phyloP scores from a whole-genome alignment of 2,888 invertebrate species.

The Perizoma flavofasciatum region DNA sequence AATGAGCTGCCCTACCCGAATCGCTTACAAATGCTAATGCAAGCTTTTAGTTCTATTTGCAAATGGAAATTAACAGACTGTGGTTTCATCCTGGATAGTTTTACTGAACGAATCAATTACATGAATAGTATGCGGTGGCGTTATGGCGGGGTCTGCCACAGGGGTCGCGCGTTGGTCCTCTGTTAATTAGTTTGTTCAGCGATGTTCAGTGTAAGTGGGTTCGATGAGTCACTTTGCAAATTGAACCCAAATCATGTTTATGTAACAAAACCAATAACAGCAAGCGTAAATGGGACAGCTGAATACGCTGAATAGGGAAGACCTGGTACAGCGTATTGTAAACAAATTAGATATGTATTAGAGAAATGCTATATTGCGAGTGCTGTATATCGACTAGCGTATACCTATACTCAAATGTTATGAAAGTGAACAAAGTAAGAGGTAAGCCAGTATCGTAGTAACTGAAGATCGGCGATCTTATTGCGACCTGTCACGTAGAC shows the following conservation, averaged over 20 bases:
- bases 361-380: too few relatives aligned
- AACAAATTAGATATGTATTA: too few relatives aligned
- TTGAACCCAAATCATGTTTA: conserved; percentile 17
- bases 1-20: conserved; percentile 55
- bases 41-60: conserved; percentile 72
- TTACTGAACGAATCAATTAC: conserved; percentile 39
- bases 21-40: conserved; percentile 69
- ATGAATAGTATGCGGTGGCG: conserved; percentile 34
- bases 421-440: too few relatives aligned
- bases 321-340: too few relatives aligned
- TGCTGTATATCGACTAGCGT: too few relatives aligned
- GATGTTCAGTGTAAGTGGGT: conserved; percentile 23
- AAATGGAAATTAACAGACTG: conserved; percentile 67
- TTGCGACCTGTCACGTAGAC: too few relatives aligned
- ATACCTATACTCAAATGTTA: too few relatives aligned
- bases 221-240: conserved; percentile 22
- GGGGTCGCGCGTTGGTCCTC: conserved; percentile 36
- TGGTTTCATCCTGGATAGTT: conserved; percentile 57
- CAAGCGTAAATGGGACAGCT: too few relatives aligned
- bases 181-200: conserved; percentile 35
- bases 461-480: too few relatives aligned
- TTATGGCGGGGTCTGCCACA: conserved; percentile 37
- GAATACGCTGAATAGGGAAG: too few relatives aligned
- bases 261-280: neutral
- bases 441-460: too few relatives aligned